Evolutionary conservation across 2,113 vertebrate genomes (phyloP).

Genomic region (Heliornis fulica): DNA sequence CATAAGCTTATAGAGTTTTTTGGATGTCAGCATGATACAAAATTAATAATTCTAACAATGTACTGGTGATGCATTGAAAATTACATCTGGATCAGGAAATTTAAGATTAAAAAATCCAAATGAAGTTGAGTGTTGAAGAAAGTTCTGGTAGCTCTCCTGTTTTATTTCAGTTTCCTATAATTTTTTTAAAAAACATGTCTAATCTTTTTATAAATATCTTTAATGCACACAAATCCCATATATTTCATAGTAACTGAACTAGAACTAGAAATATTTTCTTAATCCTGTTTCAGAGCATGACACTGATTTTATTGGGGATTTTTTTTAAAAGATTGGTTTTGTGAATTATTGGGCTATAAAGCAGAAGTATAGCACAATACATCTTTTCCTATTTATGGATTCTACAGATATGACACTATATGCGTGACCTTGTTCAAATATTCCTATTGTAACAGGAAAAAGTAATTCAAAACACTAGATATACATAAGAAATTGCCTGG

Average conservation of each 20-base stretch:
- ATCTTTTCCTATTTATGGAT: slow-evolving; percentile 1
- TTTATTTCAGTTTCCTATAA: slow-evolving; percentile 12
- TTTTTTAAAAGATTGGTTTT: slow-evolving; percentile 49
- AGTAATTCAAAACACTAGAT: neutral
- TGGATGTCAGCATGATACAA: neutral
- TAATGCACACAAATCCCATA: neutral
- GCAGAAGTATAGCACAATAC: neutral
- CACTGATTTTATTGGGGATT: slow-evolving; percentile 25
- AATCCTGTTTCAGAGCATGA: slow-evolving; percentile 11
- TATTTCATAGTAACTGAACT: neutral
- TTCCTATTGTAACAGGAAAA: slow-evolving; percentile 34
- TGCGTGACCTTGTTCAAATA: slow-evolving; percentile 19
- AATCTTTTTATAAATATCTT: neutral
- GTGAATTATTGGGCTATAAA: slow-evolving; percentile 54
- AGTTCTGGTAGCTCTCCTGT: neutral
- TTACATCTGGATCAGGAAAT: neutral
- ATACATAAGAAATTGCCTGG: slow-evolving; percentile 27
- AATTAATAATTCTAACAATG: neutral
- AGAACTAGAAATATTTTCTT: neutral
- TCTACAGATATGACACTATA: neutral
- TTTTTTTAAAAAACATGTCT: neutral
- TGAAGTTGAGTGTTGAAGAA: neutral
- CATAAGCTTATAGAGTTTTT: neutral
- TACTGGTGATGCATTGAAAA: neutral
- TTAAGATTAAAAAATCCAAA: neutral